A percentile compares a stretch with the other conserved stretches of the same genome.
These are phyloP conservation scores for Cataglyphis cursor DNA, from an alignment of 2,888 invertebrate species.

Conservation along the genomic window DNA sequence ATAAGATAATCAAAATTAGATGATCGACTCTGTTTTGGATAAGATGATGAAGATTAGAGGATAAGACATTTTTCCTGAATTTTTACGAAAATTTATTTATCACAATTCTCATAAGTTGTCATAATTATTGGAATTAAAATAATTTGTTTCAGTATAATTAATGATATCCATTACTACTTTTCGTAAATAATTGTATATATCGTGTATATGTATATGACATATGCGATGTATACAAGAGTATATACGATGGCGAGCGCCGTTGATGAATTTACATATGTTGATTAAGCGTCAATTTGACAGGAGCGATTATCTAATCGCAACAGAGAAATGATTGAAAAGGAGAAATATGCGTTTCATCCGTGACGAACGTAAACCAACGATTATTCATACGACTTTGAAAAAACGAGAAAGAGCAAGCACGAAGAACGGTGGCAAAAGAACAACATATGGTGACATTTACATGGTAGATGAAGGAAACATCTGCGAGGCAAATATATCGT, in stretches of 20 bases:
- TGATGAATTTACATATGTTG: not conserved
- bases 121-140: too few relatives aligned
- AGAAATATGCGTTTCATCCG: not conserved
- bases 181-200: too few relatives aligned
- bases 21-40: too few relatives aligned
- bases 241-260: not conserved
- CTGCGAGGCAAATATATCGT: not conserved
- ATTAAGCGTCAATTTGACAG: slow-evolving; percentile 14
- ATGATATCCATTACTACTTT: too few relatives aligned
- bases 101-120: too few relatives aligned
- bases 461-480: not conserved
- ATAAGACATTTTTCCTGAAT: too few relatives aligned
- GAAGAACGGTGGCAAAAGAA: not conserved
- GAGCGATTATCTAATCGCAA: not conserved
- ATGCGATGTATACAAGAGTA: too few relatives aligned
- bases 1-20: too few relatives aligned
- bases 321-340: not conserved
- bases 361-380: not conserved
- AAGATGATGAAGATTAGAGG: too few relatives aligned
- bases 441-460: slow-evolving; percentile 37
- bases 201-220: too few relatives aligned
- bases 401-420: not conserved
- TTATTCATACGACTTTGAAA: not conserved
- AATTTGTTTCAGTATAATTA: too few relatives aligned
- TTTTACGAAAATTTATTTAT: too few relatives aligned